Percentiles rank a stretch among this genome's conserved stretches.
These are phyloP conservation scores for Tachysurus vachellii DNA, from an alignment of 2,113 vertebrate species.

Conservation along the genomic window DNA sequence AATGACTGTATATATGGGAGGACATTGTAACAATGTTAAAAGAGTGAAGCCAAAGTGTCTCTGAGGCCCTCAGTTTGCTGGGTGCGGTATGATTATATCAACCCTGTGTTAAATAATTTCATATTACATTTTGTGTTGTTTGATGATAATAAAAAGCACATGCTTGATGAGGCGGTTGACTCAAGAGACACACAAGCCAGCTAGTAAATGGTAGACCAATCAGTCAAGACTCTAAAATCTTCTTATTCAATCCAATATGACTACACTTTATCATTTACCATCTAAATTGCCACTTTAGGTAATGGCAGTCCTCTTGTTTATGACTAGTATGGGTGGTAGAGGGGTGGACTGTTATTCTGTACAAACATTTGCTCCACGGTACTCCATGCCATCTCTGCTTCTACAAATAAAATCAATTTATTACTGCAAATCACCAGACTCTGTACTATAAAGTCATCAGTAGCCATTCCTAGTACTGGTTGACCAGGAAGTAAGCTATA, in stretches of 20 bases:
- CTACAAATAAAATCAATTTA: not conserved
- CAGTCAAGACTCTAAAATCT: not conserved
- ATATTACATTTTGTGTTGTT: not conserved
- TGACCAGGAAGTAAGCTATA: too few species aligned
- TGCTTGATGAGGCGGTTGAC: too few species aligned
- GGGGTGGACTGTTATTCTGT: not conserved
- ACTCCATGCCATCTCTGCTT: not conserved
- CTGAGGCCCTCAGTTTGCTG: not conserved
- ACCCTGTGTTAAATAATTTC: not conserved
- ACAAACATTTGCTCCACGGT: not conserved
- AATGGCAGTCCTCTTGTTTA: not conserved
- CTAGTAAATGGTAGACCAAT: not conserved
- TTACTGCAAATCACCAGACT: too few species aligned
- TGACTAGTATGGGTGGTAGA: not conserved
- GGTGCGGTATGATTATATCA: not conserved
- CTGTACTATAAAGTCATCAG: too few species aligned
- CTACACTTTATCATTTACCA: not conserved
- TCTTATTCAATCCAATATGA: not conserved
- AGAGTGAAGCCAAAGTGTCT: not conserved
- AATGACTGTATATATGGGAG: not conserved
- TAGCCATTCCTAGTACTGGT: too few species aligned
- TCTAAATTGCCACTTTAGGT: not conserved
- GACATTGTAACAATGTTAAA: not conserved
- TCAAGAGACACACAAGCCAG: not conserved
- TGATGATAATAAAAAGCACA: too few species aligned